These are phyloP conservation scores for Gnathonemus echidnorhynchus DNA, from an alignment of 2,113 vertebrate genomes.

Conservation along the genomic window DNA sequence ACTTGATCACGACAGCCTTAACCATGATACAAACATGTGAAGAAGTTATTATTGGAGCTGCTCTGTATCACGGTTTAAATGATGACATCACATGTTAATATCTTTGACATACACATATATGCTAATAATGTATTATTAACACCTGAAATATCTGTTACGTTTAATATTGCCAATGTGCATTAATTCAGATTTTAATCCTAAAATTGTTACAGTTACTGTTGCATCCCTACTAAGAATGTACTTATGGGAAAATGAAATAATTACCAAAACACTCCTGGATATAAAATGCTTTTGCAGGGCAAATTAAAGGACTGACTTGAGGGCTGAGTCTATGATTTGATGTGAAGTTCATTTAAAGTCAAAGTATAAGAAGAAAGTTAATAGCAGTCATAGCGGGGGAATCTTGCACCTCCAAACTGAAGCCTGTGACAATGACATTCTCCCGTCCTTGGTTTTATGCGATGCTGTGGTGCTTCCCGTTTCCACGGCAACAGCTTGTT, in stretches of 20 bases:
- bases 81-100: neutral
- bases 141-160: neutral
- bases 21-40: neutral
- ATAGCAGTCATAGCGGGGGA: neutral
- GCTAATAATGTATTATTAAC: neutral
- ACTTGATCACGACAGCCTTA: no score
- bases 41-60: neutral
- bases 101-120: neutral
- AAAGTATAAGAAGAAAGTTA: neutral
- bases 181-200: neutral
- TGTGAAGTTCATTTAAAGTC: neutral
- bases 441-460: conserved; percentile 53
- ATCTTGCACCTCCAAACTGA: conserved; percentile 29
- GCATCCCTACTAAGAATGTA: neutral
- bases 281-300: neutral
- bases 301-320: neutral
- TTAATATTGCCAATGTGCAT: neutral
- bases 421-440: conserved; percentile 45
- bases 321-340: neutral
- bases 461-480: conserved; percentile 47
- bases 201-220: neutral
- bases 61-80: neutral
- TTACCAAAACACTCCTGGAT: neutral
- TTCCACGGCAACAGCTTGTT: conserved; percentile 62
- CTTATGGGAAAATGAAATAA: neutral